Conservation (phyloP, 2,888 invertebrate genomes). For the Desoria tigrina region DNA sequence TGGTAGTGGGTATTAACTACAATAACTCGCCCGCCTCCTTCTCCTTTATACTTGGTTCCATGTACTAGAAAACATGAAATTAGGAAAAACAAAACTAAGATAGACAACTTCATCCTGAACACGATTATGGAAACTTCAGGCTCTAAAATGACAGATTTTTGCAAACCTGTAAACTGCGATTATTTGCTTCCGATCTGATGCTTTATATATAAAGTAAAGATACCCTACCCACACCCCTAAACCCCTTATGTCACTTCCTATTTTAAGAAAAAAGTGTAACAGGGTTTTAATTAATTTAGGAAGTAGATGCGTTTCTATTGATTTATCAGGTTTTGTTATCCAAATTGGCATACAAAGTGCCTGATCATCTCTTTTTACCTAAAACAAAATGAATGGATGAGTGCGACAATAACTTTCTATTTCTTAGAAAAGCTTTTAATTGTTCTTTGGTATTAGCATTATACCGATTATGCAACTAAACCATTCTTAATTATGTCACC, state of each 20-base stretch:
- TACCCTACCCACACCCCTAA: not conserved
- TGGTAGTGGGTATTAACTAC: constrained; percentile 32
- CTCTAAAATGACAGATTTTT: not conserved
- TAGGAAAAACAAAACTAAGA: not conserved
- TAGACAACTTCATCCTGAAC: not conserved
- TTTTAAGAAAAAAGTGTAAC: not conserved
- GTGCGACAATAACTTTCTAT: constrained; percentile 14
- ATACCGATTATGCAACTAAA: too few relatives aligned
- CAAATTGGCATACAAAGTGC: not conserved
- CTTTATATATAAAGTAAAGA: constrained; percentile 4
- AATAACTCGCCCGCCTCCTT: constrained; percentile 24
- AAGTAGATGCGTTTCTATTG: not conserved
- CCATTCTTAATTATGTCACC: too few relatives aligned
- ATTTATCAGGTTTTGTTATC: not conserved
- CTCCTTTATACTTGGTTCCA: constrained; percentile 3
- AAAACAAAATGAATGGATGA: not conserved
- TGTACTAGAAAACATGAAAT: not conserved
- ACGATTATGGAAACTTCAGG: not conserved
- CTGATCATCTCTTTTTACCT: not conserved
- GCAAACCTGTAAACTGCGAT: not conserved
- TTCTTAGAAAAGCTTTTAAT: constrained; percentile 9
- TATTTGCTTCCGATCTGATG: not conserved
- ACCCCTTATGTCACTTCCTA: not conserved
- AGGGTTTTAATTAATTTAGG: constrained; percentile 6
- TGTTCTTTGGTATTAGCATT: not conserved